Base-by-base conservation (phyloP, 2,888 invertebrate species). In the Hybos culiciformis region DNA sequence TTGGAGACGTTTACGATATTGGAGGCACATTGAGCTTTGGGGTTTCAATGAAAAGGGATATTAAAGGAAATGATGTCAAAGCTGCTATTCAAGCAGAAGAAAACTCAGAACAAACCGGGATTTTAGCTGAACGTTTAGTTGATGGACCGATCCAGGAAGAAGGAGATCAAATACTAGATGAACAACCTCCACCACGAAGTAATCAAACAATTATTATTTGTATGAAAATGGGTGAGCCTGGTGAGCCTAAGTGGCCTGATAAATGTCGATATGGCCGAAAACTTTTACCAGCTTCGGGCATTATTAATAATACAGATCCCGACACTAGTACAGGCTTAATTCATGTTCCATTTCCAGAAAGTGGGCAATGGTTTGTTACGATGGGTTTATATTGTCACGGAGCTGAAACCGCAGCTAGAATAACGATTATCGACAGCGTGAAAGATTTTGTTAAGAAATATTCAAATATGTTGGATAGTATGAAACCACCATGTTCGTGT, bases 271-370 rank as follows among this genome's bases (percentile, higher is more conserved):
- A 70, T 52, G 73, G 74, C 20, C 68, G 70, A 44, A 63, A 61
- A 29, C 55, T 69, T 11, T 67, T 67, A 38, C 68, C 70, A 0
- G 76, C 82, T 1, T 69, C 79, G 21, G 70, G 78, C 41, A 71
- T 78, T 15, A 60, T 80, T 11, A 82, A 81, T 53, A 75, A 72
- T 48, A 78, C 79, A 0, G 73, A 73, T 46, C 72, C 74, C 0
- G 72, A 73, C 26, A 75, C 79, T 34, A 73, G 79, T 39, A 70
- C 73, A 41, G 72, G 73, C 7, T 72, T 76, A 40, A 62, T 77
- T 14, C 72, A 78, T 47, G 74, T 84, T 21, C 91, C 91, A 1
- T 92, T 78, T 56, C 91, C 91, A 0, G 86, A 87, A 54, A 76
- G 80, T 23, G 91, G 91, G 0, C 67, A 68, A 29, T 92, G 90